A percentile compares a stretch with the other conserved stretches of the same genome.
Evolutionary conservation across 2,113 vertebrate species (phyloP).

Genomic region (Silurus meridionalis): DNA sequence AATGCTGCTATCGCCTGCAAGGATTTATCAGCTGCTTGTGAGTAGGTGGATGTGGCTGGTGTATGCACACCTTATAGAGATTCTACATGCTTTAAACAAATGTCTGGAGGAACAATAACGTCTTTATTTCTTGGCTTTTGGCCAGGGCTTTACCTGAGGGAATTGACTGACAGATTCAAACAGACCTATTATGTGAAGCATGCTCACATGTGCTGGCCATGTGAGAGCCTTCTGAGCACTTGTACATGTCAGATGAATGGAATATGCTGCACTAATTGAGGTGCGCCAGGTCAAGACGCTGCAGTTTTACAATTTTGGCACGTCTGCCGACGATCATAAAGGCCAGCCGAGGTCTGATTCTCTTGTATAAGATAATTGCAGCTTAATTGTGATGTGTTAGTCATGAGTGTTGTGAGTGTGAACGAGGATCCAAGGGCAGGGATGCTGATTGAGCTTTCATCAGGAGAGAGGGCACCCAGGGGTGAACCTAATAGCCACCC

Average conservation of each 20-base stretch:
- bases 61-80: conserved; percentile 60
- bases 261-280: conserved; percentile 19
- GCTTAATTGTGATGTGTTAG: conserved; percentile 57
- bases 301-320: conserved; percentile 26
- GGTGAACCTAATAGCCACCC: conserved; percentile 66
- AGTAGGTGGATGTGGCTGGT: conserved; percentile 61
- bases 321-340: conserved; percentile 32
- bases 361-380: conserved; percentile 59
- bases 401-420: conserved; percentile 52
- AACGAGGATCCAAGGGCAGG: conserved; percentile 51
- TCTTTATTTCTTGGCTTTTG: conserved; percentile 52
- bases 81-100: conserved; percentile 57
- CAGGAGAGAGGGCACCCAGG: conserved; percentile 57
- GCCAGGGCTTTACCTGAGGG: conserved; percentile 55
- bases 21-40: conserved; percentile 52
- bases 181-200: conserved; percentile 53
- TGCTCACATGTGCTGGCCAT: conserved; percentile 53
- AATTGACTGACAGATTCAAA: conserved; percentile 59
- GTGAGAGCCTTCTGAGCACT: conserved; percentile 35
- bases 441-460: conserved; percentile 47
- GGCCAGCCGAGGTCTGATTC: conserved; percentile 53
- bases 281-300: conserved; percentile 18
- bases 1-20: conserved; percentile 48
- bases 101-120: conserved; percentile 49
- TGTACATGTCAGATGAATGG: conserved; percentile 14